phyloP scores from a whole-genome alignment of 2,113 vertebrate genomes.

The Apteryx owenii region DNA sequence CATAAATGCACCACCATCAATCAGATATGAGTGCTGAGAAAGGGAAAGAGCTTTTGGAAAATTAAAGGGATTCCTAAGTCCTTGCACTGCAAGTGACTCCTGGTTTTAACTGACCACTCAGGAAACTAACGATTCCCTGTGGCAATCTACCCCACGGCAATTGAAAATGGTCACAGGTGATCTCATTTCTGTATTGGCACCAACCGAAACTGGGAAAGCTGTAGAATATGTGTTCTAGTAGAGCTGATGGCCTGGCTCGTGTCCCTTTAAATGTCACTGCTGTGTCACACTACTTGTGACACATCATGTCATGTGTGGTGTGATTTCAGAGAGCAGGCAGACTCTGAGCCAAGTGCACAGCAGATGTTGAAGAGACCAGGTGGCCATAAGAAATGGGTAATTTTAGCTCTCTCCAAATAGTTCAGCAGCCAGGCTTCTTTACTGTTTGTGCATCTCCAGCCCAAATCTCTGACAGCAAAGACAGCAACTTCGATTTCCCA shows the following conservation, averaged over 20 bases:
- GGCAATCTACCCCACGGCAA: neutral
- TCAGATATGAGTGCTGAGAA: constrained; percentile 22
- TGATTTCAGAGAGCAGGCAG: constrained; percentile 9
- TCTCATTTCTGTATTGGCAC: neutral
- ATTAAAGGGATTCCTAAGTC: neutral
- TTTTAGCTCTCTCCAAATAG: constrained; percentile 66
- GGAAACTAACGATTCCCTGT: neutral
- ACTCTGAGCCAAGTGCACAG: constrained; percentile 16
- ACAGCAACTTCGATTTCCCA: constrained; percentile 6
- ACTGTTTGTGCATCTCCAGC: neutral
- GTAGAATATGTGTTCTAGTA: neutral
- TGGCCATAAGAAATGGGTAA: constrained; percentile 59
- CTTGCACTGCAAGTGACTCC: neutral
- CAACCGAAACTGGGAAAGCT: neutral
- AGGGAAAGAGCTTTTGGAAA: constrained; percentile 19
- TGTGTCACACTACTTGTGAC: constrained; percentile 13
- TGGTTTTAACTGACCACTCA: neutral
- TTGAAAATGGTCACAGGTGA: neutral
- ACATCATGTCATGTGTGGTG: neutral
- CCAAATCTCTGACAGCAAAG: constrained; percentile 3
- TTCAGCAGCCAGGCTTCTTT: constrained; percentile 43
- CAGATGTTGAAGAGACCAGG: constrained; percentile 70
- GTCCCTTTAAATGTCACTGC: constrained; percentile 40
- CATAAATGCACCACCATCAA: constrained; percentile 56
- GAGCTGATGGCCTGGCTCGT: neutral